Conservation (phyloP, 2,888 invertebrate species). For the Ecdyonurus torrentis region DNA sequence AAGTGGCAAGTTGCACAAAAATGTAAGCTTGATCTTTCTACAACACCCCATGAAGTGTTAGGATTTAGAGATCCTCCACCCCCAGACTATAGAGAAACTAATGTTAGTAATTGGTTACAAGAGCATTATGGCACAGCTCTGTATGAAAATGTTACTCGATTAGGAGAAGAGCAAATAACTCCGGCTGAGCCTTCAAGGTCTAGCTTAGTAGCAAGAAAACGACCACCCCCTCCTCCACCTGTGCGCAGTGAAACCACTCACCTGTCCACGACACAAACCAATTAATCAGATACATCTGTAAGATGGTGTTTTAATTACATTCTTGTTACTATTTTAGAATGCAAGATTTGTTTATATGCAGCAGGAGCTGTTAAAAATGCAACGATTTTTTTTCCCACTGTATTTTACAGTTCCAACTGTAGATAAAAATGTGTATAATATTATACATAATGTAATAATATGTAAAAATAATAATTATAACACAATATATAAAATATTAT, state of each 20-base stretch:
- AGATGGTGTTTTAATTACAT: no score
- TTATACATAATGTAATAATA: no score
- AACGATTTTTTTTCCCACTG: no score
- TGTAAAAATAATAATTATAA: no score
- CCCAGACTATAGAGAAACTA: slow-evolving; percentile 58
- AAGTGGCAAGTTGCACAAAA: slow-evolving; percentile 73
- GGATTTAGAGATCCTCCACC: slow-evolving; percentile 65
- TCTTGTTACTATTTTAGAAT: no score
- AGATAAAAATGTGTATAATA: no score
- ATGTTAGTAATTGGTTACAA: slow-evolving; percentile 79
- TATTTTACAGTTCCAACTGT: no score
- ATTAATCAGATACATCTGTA: no score
- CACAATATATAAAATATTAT: no score
- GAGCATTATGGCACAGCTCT: slow-evolving; percentile 62
- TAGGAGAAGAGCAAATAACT: slow-evolving; percentile 13
- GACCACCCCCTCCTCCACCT: slow-evolving; percentile 81
- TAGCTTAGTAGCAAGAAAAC: slow-evolving; percentile 34
- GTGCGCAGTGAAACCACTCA: slow-evolving; percentile 80
- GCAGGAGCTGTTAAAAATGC: no score
- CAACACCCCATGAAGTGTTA: slow-evolving; percentile 74
- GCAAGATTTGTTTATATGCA: no score
- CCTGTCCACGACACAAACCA: no score
- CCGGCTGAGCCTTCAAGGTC: slow-evolving; percentile 30
- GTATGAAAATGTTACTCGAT: slow-evolving; percentile 56
- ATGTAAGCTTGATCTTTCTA: slow-evolving; percentile 67